Evolutionary conservation across 2,113 vertebrate species (phyloP), one percentile per base, ranked within the genome.

Genomic region (Aramus guarauna): DNA sequence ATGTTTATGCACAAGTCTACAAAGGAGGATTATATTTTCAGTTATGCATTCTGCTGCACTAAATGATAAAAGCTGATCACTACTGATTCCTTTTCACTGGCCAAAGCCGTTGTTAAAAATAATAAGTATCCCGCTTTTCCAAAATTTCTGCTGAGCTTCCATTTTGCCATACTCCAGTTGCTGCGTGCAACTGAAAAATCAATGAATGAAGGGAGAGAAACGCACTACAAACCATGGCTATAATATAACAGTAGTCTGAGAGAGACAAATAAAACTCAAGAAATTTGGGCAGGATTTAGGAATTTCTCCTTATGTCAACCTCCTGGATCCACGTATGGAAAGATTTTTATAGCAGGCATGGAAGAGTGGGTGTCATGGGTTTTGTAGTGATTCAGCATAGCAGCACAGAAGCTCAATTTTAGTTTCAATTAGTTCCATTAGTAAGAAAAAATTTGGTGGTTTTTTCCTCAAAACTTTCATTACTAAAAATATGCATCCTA

Each of bases 141-240:
- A 75, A 34, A 64, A 19, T 43, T 30, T 59, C 22, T 64, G 22
- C 39, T 81, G 22, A 76, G 16, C 22, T 85, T 80, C 15, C 55
- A 9, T 60, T 92, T 69, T 76, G 16, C 15, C 29, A 48, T 17
- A 34, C 4, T 52, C 13, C 15, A 62, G 9, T 14, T 82, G 11
- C 17, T 86, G 20, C 77, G 5, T 0, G 0, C 9, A 64, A 73
- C 4, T 7, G 3, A 82, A 47, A 47, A 50, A 74, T 36, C 27
- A 58, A 14, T 47, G 26, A 53, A 55, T 11, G 22, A 1, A 71
- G 18, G 18, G 17, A 76, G 17, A 43, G 36, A 90, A 73, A 62
- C 10, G 43, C 9, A 23, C 19, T 36, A 24, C 22, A 55, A 52
- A 13, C 26, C 23, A 11, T 0, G 1, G 3, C 23, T 50, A 4